Evolutionary conservation across 2,113 vertebrate species (phyloP).

Genomic region (Natator depressus): DNA sequence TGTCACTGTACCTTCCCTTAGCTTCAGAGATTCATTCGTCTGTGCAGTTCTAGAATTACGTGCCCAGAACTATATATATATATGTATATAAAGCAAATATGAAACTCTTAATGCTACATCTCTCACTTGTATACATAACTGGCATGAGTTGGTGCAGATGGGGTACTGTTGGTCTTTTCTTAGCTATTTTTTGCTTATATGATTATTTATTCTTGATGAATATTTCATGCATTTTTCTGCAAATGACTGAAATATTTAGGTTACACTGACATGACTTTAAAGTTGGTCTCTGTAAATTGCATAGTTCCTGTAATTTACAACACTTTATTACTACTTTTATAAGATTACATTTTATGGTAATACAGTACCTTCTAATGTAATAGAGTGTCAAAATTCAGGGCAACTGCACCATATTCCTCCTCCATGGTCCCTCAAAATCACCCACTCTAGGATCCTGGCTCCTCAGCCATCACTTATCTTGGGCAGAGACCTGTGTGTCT

Average conservation of each 20-base stretch:
- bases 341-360: not conserved
- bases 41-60: not conserved
- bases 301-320: not conserved
- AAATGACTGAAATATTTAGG: not conserved
- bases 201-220: not conserved
- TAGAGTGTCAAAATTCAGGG: not conserved
- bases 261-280: not conserved
- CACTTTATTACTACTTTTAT: not conserved
- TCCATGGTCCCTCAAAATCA: too few species aligned
- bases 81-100: not conserved
- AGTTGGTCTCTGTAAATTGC: not conserved
- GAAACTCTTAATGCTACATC: not conserved
- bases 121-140: not conserved
- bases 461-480: too few species aligned
- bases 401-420: too few species aligned
- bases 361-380: not conserved
- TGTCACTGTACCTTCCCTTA: not conserved
- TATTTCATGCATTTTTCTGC: not conserved
- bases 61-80: not conserved
- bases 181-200: not conserved
- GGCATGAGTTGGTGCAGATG: not conserved
- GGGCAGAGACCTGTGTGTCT: too few species aligned
- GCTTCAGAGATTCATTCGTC: not conserved
- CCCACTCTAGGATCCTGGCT: too few species aligned
- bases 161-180: not conserved